Evolutionary conservation across 2,888 invertebrate species (phyloP).

Genomic region (Leptopterna dolabrata): DNA sequence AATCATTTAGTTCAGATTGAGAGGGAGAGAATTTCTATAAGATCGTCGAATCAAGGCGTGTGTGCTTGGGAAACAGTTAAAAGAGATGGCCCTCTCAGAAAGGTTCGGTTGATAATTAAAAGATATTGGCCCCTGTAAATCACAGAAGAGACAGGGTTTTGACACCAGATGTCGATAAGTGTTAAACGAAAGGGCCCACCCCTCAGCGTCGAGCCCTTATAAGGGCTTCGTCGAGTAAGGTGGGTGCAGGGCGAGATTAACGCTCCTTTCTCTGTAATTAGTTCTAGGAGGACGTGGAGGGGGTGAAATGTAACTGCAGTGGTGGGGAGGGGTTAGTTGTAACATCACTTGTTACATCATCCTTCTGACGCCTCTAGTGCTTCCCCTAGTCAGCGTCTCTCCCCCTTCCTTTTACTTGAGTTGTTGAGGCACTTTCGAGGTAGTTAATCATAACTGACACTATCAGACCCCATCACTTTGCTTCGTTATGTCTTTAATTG

Average conservation of each 20-base stretch:
- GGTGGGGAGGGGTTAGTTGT: background rate
- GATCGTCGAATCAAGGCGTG: background rate
- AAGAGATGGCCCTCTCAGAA: background rate
- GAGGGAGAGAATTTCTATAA: background rate
- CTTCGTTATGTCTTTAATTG: constrained; percentile 46
- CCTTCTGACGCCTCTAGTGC: background rate
- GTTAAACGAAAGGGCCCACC: constrained; percentile 11
- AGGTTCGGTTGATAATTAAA: constrained; percentile 41
- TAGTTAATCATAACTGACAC: constrained; percentile 51
- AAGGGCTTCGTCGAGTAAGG: background rate
- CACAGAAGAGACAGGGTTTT: constrained; percentile 37
- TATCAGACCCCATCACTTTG: constrained; percentile 47
- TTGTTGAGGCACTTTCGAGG: constrained; percentile 6
- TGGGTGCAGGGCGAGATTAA: constrained; percentile 3
- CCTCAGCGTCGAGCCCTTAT: background rate
- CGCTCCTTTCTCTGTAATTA: constrained; percentile 12
- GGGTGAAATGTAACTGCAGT: background rate
- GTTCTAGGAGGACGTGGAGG: background rate
- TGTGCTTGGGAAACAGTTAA: constrained; percentile 3
- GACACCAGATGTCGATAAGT: constrained; percentile 49
- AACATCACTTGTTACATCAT: constrained; percentile 50
- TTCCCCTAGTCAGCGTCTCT: background rate
- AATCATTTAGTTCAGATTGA: background rate
- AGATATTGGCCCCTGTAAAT: constrained; percentile 48
- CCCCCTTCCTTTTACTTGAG: background rate